phyloP scores from a whole-genome alignment of 2,888 invertebrate genomes.

The Halocaridina rubra region DNA sequence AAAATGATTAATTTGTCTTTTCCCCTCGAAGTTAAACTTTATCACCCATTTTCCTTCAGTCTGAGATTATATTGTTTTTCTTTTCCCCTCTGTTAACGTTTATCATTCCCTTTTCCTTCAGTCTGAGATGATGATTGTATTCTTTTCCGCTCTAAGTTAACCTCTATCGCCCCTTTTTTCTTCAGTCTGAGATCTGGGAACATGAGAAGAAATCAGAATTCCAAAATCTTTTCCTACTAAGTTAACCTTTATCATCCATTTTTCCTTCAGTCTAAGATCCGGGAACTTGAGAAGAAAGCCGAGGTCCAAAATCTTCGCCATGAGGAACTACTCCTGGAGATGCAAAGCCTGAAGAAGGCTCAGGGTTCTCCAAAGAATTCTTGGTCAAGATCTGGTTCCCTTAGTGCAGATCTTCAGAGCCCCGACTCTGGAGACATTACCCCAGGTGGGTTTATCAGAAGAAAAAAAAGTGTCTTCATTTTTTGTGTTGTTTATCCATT shows the following conservation, averaged over 20 bases:
- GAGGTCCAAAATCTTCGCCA: slow-evolving; percentile 79
- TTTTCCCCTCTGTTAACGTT: neutral
- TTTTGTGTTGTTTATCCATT: too few species aligned
- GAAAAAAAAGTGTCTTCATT: too few species aligned
- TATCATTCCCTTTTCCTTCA: neutral
- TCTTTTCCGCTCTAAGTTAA: too few species aligned
- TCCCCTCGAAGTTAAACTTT: too few species aligned
- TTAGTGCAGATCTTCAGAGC: slow-evolving; percentile 57
- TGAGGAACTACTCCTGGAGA: slow-evolving; percentile 89
- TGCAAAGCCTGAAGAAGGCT: slow-evolving; percentile 59
- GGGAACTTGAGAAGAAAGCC: slow-evolving; percentile 93
- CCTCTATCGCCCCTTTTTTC: too few species aligned
- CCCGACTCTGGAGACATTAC: slow-evolving; percentile 59
- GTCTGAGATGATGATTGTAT: too few species aligned
- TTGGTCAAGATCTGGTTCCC: slow-evolving; percentile 57
- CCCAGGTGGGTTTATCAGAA: slow-evolving; percentile 41
- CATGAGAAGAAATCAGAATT: too few species aligned
- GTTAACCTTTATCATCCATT: too few species aligned
- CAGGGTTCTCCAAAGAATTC: slow-evolving; percentile 54
- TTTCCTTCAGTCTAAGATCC: slow-evolving; percentile 65
- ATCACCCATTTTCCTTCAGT: too few species aligned
- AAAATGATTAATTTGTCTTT: too few species aligned
- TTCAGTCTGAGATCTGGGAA: too few species aligned
- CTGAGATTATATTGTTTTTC: neutral
- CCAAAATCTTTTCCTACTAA: too few species aligned